Evolutionary conservation across 2,888 invertebrate genomes (phyloP).

Genomic region (Drepana falcataria): DNA sequence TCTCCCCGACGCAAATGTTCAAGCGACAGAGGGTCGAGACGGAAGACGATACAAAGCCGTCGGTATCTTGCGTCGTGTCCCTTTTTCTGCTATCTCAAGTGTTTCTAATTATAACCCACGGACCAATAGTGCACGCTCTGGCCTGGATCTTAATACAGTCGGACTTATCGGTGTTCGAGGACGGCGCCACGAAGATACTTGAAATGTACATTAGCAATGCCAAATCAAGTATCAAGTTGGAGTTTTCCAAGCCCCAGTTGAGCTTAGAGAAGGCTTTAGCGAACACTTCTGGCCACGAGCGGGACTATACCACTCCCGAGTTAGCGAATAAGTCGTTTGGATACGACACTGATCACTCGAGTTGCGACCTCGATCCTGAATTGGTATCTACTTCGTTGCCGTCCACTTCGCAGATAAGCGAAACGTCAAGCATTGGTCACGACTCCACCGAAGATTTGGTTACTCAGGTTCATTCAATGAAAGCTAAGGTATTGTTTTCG

Average conservation of each 20-base stretch:
- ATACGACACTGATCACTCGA: slow-evolving; percentile 69
- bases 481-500: slow-evolving; percentile 20
- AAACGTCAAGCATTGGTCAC: slow-evolving; percentile 65
- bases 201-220: slow-evolving; percentile 81
- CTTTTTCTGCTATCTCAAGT: slow-evolving; percentile 96
- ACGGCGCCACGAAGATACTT: slow-evolving; percentile 83
- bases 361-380: slow-evolving; percentile 73
- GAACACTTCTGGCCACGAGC: slow-evolving; percentile 55
- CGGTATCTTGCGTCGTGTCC: slow-evolving; percentile 93
- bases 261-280: slow-evolving; percentile 87
- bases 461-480: slow-evolving; percentile 53
- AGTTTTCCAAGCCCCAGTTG: slow-evolving; percentile 85
- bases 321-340: slow-evolving; percentile 59
- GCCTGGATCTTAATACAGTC: slow-evolving; percentile 95
- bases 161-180: slow-evolving; percentile 84
- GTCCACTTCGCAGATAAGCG: slow-evolving; percentile 75
- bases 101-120: slow-evolving; percentile 94
- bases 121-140: slow-evolving; percentile 92
- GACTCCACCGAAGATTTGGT: slow-evolving; percentile 72
- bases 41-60: slow-evolving; percentile 81
- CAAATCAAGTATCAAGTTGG: slow-evolving; percentile 77
- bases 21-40: slow-evolving; percentile 58
- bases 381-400: slow-evolving; percentile 69
- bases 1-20: slow-evolving; percentile 62
- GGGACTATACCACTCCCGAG: slow-evolving; percentile 70